Conservation (phyloP, 2,113 vertebrate species). For the Neogobius melanostomus region DNA sequence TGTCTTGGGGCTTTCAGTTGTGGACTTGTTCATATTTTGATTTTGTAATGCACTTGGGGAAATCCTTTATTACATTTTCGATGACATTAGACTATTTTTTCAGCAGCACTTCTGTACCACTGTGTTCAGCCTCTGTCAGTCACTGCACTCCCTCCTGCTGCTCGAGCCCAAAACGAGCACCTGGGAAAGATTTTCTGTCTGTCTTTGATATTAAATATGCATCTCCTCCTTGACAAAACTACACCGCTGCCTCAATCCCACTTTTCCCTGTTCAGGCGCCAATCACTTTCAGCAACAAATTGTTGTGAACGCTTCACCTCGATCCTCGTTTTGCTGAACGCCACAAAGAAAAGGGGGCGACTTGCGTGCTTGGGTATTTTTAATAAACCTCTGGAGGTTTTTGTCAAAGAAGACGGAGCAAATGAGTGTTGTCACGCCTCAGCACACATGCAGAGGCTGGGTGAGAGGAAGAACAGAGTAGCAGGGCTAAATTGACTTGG, state of each 20-base stretch:
- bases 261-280: conserved; percentile 20
- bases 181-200: conserved; percentile 47
- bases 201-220: conserved; percentile 58
- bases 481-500: conserved; percentile 57
- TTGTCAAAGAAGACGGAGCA: conserved; percentile 55
- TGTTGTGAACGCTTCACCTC: conserved; percentile 43
- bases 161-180: conserved; percentile 30
- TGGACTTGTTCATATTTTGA: conserved; percentile 30
- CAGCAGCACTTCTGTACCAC: conserved; percentile 23
- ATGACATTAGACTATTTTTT: conserved; percentile 22
- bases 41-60: conserved; percentile 32
- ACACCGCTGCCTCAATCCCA: conserved; percentile 5
- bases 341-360: conserved; percentile 7
- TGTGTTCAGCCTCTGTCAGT: conserved; percentile 41
- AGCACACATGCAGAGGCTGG: conserved; percentile 48
- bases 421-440: conserved; percentile 61
- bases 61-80: conserved; percentile 49
- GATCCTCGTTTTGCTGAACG: conserved; percentile 27
- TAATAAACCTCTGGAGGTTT: conserved; percentile 61
- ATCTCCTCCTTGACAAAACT: conserved; percentile 35
- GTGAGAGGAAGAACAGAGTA: conserved; percentile 50
- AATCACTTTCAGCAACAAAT: conserved; percentile 52
- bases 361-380: conserved; percentile 45
- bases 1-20: conserved; percentile 31
- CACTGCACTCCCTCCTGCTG: conserved; percentile 32